Evolutionary conservation across 2,888 invertebrate species (phyloP), one percentile per base, ranked within the genome.

Genomic region (Alsophila aescularia): DNA sequence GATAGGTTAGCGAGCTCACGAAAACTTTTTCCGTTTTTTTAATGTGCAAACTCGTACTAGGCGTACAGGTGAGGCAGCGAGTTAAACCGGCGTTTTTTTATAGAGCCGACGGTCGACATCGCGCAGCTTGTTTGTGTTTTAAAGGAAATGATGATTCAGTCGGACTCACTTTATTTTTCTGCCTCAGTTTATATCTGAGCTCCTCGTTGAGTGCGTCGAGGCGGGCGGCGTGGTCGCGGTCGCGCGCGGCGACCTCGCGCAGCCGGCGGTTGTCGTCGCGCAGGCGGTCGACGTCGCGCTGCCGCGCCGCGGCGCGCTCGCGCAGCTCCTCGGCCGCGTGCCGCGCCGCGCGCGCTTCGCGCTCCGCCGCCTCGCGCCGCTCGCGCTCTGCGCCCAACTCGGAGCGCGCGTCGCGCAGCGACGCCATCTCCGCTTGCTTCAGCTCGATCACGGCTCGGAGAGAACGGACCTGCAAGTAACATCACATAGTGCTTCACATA

Each of bases 241-340:
- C 96, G 51, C 96, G 94, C 40, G 95, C 95, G 53, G 95, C 94
- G 1, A 93, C 93, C 61, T 96, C 96, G 31, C 95, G 90, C 50
- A 98, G 86, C 41, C 94, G 93, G 60, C 96, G 93, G 75, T 96
- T 96, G 72, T 97, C 90, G 64, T 90, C 90, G 2, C 86, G 69
- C 66, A 91, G 72, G 0, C 88, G 70, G 62, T 90, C 90, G 93
- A 94, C 95, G 85, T 98, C 97, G 62, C 94, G 93, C 63, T 95
- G 94, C 88, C 93, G 73, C 93, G 94, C 75, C 94, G 92, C 85
- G 94, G 97, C 70, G 93, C 95, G 80, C 95, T 96, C 95, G 64
- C 96, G 94, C 50, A 98, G 88, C 85, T 98, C 98, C 81, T 98
- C 98, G 47, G 96, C 95, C 56, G 96, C 94, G 57, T 98, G 96